These are phyloP conservation scores for Ictalurus punctatus DNA, from an alignment of 2,113 vertebrate genomes.

Conservation along the genomic window DNA sequence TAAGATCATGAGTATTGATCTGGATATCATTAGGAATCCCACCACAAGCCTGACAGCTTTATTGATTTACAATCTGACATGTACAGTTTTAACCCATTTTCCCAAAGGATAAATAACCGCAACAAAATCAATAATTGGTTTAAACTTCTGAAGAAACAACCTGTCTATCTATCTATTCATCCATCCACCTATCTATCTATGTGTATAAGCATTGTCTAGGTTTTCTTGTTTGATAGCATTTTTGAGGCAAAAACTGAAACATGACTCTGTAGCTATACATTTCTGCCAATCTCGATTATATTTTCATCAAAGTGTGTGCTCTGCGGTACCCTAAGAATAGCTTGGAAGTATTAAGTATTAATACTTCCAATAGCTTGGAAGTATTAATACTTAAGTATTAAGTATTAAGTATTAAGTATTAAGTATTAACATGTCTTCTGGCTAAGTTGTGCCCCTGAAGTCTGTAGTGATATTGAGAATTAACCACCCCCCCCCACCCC, in stretches of 20 bases:
- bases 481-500: too few relatives aligned
- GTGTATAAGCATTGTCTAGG: too few relatives aligned
- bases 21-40: slow-evolving; percentile 17
- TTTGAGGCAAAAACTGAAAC: not conserved
- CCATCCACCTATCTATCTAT: too few relatives aligned
- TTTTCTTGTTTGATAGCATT: not conserved
- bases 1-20: slow-evolving; percentile 40
- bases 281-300: not conserved
- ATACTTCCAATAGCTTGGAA: too few relatives aligned
- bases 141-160: not conserved
- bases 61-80: slow-evolving; percentile 1
- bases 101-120: not conserved
- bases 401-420: too few relatives aligned
- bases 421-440: not conserved
- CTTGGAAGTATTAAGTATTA: not conserved
- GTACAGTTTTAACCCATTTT: slow-evolving; percentile 5
- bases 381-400: too few relatives aligned
- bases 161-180: not conserved
- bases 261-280: not conserved
- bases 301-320: not conserved
- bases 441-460: not conserved
- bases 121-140: not conserved
- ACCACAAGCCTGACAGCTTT: not conserved
- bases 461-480: not conserved
- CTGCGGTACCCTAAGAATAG: not conserved